Evolutionary conservation across 2,888 invertebrate genomes (phyloP).

Genomic region (Acronicta leporina): DNA sequence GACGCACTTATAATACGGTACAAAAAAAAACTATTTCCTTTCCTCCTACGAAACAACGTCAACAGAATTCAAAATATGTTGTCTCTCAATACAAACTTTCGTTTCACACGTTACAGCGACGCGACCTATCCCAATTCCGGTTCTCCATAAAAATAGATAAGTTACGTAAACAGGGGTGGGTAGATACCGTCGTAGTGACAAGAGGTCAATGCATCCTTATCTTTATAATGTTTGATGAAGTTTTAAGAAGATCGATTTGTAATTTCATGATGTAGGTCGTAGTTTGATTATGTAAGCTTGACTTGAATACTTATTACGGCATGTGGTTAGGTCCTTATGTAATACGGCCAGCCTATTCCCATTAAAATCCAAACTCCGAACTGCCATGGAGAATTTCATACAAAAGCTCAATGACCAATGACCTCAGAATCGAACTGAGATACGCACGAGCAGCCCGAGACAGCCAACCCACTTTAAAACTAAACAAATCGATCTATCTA

Average conservation of each 20-base stretch:
- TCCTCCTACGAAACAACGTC: constrained; percentile 5
- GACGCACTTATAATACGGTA: neutral
- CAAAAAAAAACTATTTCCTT: neutral
- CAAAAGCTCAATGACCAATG: too few relatives aligned
- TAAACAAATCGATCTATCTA: too few relatives aligned
- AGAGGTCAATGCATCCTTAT: constrained; percentile 43
- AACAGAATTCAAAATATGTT: neutral
- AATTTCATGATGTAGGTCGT: constrained; percentile 4
- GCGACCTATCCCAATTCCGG: constrained; percentile 61
- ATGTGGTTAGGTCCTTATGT: too few relatives aligned
- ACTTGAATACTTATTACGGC: too few relatives aligned
- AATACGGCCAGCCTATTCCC: too few relatives aligned
- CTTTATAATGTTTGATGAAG: constrained; percentile 12
- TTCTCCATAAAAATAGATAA: constrained; percentile 58
- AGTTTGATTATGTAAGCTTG: neutral
- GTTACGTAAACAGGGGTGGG: constrained; percentile 53
- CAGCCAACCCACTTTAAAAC: too few relatives aligned
- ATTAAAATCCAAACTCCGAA: too few relatives aligned
- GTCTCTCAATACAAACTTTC: constrained; percentile 30
- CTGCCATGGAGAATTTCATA: too few relatives aligned
- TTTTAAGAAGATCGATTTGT: constrained; percentile 25
- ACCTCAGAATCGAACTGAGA: too few relatives aligned
- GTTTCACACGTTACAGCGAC: constrained; percentile 33
- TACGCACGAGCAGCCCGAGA: too few relatives aligned
- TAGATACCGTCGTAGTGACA: constrained; percentile 19